A percentile compares a stretch with the other conserved stretches of the same genome.
These are phyloP conservation scores for Euborellia annulipes DNA, from an alignment of 1,140 invertebrate genomes.

Conservation along the genomic window DNA sequence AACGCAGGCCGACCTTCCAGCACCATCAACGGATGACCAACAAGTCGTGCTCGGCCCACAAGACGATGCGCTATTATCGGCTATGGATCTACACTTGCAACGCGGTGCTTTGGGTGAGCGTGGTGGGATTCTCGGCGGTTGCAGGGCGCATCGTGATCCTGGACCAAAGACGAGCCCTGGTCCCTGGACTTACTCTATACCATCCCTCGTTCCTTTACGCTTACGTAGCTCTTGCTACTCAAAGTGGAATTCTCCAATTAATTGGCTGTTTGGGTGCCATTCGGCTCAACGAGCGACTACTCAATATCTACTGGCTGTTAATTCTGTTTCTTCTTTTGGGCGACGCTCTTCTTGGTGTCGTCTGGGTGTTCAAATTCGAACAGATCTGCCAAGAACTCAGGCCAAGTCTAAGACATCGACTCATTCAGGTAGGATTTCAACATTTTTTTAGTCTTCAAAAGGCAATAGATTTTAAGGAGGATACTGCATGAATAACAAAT, in stretches of 20 bases:
- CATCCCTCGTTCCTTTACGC: conserved; percentile 74
- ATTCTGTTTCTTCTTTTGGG: conserved; percentile 62
- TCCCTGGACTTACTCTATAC: conserved; percentile 53
- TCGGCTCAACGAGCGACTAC: conserved; percentile 56
- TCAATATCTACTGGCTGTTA: conserved; percentile 74
- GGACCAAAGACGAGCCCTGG: conserved; percentile 38
- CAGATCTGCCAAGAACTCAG: conserved; percentile 51
- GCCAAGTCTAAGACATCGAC: conserved; percentile 40
- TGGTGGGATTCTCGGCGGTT: conserved; percentile 60
- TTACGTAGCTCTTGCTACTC: conserved; percentile 59
- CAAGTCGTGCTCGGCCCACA: conserved; percentile 11
- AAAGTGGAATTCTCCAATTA: conserved; percentile 44
- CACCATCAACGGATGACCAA: conserved; percentile 3
- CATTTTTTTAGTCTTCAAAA: too few relatives aligned
- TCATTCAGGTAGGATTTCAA: conserved; percentile 18
- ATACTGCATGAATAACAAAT: too few relatives aligned
- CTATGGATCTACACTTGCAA: conserved; percentile 88
- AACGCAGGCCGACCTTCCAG: too few relatives aligned
- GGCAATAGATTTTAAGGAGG: too few relatives aligned
- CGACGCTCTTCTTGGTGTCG: conserved; percentile 68
- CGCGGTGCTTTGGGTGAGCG: conserved; percentile 63
- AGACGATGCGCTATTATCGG: conserved; percentile 55
- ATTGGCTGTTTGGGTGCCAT: conserved; percentile 67
- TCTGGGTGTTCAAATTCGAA: conserved; percentile 72
- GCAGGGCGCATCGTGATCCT: conserved; percentile 50